These are phyloP conservation scores for Willisornis vidua DNA, from an alignment of 2,113 vertebrate genomes.

Conservation along the genomic window DNA sequence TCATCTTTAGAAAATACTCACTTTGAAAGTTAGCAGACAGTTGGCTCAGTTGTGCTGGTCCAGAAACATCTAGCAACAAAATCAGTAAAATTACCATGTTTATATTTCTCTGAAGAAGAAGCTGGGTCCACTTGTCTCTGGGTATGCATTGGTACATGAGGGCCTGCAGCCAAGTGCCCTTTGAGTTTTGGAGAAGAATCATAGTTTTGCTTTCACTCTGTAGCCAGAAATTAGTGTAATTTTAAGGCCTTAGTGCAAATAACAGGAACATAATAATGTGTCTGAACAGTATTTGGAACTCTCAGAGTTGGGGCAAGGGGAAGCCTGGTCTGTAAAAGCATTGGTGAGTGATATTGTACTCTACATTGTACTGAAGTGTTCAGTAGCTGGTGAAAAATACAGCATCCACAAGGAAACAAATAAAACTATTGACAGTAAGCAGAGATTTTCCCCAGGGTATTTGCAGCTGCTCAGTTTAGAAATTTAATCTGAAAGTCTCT, in stretches of 20 bases:
- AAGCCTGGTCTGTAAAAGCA: background rate
- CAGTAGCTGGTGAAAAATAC: background rate
- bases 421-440: background rate
- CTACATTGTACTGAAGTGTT: background rate
- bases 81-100: background rate
- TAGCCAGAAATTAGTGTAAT: background rate
- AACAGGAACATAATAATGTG: background rate
- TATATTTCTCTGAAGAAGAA: background rate
- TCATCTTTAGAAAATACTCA: background rate
- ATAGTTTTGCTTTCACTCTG: background rate
- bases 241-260: background rate
- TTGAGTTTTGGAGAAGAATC: background rate
- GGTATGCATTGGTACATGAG: background rate
- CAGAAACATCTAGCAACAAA: background rate
- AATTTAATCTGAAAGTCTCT: background rate
- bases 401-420: background rate
- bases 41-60: background rate
- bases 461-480: background rate
- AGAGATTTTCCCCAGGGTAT: background rate
- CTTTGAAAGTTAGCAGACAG: background rate
- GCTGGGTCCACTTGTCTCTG: fast-evolving
- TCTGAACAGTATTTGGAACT: background rate
- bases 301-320: background rate
- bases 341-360: background rate
- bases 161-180: background rate